phyloP scores from a whole-genome alignment of 2,797 vertebrate species.

The Acrossocheilus fasciatus region DNA sequence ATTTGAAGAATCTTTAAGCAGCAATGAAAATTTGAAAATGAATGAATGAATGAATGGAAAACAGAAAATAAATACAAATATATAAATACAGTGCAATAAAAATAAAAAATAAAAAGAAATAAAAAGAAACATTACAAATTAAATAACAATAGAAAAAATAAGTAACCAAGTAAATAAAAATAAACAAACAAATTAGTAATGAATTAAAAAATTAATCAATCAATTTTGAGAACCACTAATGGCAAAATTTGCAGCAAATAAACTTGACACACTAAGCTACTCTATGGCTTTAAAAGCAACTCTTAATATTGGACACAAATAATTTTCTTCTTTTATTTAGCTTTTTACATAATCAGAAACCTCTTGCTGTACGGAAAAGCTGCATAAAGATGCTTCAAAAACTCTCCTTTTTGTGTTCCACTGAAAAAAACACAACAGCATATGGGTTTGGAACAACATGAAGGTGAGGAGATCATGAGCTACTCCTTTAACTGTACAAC shows the following conservation, averaged over 20 bases:
- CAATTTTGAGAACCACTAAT: background rate
- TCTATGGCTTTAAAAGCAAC: background rate
- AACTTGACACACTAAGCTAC: background rate
- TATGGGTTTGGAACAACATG: constrained; percentile 2
- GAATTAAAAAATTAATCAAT: background rate
- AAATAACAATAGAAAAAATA: no score
- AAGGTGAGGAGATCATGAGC: background rate
- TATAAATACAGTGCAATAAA: no score
- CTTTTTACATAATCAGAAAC: background rate
- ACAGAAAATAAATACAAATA: no score
- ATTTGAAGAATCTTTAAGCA: background rate
- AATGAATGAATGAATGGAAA: background rate
- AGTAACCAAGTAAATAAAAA: no score
- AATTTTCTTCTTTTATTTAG: background rate
- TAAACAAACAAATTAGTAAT: background rate
- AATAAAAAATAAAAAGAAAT: no score
- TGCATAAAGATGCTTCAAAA: no score
- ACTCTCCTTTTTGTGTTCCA: background rate
- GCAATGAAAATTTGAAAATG: background rate
- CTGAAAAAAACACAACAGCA: background rate
- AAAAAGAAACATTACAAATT: no score
- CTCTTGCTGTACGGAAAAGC: background rate
- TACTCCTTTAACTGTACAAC: constrained; percentile 15
- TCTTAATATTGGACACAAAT: background rate
- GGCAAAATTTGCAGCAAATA: background rate